phyloP scores from a whole-genome alignment of 2,113 vertebrate species.

The Myotis davidii region DNA sequence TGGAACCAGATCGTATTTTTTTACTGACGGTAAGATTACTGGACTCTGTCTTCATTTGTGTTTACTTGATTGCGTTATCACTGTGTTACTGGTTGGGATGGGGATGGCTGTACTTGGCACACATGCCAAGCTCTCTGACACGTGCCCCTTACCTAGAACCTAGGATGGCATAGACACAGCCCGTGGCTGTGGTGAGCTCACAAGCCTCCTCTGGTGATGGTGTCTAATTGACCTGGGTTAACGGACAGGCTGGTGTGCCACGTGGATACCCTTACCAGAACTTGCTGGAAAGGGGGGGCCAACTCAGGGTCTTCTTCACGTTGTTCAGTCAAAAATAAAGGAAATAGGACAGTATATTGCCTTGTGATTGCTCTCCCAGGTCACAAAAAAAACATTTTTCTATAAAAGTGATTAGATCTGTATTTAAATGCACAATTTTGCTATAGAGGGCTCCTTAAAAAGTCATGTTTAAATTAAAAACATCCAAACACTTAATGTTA shows the following conservation, averaged over 20 bases:
- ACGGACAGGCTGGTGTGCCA: background rate
- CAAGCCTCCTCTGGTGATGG: background rate
- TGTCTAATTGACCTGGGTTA: background rate
- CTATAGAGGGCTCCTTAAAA: background rate
- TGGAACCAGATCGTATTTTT: constrained; percentile 96
- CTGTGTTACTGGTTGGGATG: accelerated
- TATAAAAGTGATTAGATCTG: background rate
- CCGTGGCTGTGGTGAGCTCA: no score
- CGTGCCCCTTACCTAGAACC: accelerated
- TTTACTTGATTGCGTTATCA: background rate
- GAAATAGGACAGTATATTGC: background rate
- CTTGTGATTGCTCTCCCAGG: background rate
- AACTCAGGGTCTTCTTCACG: background rate
- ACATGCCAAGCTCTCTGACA: background rate
- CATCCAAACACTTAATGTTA: background rate
- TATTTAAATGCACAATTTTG: constrained; percentile 9
- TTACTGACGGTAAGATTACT: constrained; percentile 91
- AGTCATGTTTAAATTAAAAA: constrained; percentile 21
- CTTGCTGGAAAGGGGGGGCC: no score
- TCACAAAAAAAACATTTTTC: background rate
- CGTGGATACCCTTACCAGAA: background rate
- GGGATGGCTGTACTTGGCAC: background rate
- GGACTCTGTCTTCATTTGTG: background rate
- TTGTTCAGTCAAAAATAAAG: background rate
- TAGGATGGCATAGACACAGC: background rate